Conservation (phyloP, 2,797 vertebrate species). For the Mionectes olivaceus region DNA sequence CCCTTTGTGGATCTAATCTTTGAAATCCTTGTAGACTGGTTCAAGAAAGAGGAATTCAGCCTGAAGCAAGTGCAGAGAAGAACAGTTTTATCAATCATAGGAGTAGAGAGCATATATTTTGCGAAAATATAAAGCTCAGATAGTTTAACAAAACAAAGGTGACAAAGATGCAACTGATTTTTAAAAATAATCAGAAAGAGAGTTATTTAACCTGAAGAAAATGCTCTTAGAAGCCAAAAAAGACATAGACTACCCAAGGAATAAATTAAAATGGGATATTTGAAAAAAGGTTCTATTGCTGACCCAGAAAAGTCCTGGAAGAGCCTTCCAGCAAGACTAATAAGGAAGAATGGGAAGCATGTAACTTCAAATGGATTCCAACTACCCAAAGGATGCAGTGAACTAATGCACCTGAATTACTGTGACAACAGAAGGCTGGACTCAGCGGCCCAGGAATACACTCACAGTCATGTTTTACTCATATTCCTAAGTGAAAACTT, state of each 20-base stretch:
- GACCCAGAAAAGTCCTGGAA: not conserved
- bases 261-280: not conserved
- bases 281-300: not conserved
- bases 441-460: not conserved
- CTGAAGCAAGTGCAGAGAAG: not conserved
- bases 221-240: not conserved
- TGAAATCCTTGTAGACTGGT: not conserved
- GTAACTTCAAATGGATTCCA: not conserved
- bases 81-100: not conserved
- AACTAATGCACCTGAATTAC: not conserved
- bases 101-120: not conserved
- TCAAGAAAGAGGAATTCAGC: constrained; percentile 6
- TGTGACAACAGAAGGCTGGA: not conserved
- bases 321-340: not conserved
- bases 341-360: not conserved
- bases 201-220: constrained; percentile 9
- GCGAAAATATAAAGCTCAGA: not conserved
- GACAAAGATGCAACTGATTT: not conserved
- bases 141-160: constrained; percentile 41
- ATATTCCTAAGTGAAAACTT: not conserved
- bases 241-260: not conserved
- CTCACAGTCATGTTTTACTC: not conserved
- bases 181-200: not conserved
- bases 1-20: not conserved
- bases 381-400: not conserved